Base-by-base conservation (phyloP, 1,140 invertebrate species). In the Pseudomyrmex gracilis region DNA sequence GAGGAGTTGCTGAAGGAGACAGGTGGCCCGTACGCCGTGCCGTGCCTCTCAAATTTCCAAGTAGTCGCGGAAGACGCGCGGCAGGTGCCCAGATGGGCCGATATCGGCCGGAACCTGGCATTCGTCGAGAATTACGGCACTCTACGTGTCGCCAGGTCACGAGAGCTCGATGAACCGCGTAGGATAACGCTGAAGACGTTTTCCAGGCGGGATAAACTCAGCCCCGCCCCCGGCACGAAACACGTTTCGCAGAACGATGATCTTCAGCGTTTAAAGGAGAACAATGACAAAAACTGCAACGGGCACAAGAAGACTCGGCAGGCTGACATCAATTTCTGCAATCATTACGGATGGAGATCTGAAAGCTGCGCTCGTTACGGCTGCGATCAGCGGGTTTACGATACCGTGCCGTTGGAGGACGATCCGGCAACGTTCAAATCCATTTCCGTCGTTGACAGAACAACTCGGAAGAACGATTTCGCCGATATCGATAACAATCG, bases 131-230 rank as follows among this genome's bases (percentile, higher is more conserved):
- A 93, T 45, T 93, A 93, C 55, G 91, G 91, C 0, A 92, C 91
- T 0, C 53, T 92, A 0, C 83, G 89, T 7, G 82, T 53, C 58
- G 80, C 49, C 71, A 91, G 76, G 12, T 34, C 49, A 3, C 55
- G 20, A 10, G 10, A 63, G 43, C 49, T 61, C 22, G 76, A 78
- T 0, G 77, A 73, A n/a, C 86, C 70, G 10, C 86, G 20, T 5
- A 86, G 73, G n/a, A 60, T 92, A 0, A 88, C 89, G 10, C 61
- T 94, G 53, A 93, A 94, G 66, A 93, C 91, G 2, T 94, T 94
- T 87, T 89, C 85, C 60, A 87, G 80, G 15, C 51, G 49, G 2
- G 84, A 83, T 0, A 73, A 34, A 8, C 45, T 17, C 9, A 13
- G 15, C 12, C n/a, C n/a, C n/a, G n/a, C n/a, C n/a, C n/a, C n/a